Evolutionary conservation across 2,113 vertebrate species (phyloP).

Genomic region (Cinclus mexicanus): DNA sequence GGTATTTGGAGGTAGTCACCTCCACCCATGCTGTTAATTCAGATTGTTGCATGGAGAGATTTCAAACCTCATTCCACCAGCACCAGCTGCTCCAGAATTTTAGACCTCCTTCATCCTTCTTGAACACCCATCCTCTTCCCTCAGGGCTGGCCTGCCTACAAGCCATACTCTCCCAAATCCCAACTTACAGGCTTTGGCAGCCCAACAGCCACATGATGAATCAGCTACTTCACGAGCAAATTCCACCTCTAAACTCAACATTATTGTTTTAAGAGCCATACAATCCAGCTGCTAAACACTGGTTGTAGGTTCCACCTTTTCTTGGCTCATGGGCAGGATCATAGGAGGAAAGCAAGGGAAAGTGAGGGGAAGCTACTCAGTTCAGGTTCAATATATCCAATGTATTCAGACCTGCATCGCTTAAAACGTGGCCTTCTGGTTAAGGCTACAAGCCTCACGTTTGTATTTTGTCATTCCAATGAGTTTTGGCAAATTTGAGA

Average conservation of each 20-base stretch:
- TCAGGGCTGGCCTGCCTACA: not conserved
- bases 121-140: not conserved
- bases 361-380: rapidly evolving
- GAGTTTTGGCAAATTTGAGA: not conserved
- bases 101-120: not conserved
- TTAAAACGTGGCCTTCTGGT: not conserved
- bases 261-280: not conserved
- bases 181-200: rapidly evolving
- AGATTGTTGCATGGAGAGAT: not conserved
- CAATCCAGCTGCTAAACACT: not conserved
- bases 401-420: rapidly evolving
- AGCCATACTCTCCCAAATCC: not conserved
- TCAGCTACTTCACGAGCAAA: not conserved
- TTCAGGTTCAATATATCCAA: not conserved
- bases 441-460: not conserved
- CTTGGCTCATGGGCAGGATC: not conserved
- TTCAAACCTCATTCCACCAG: rapidly evolving
- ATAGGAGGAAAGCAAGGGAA: not conserved
- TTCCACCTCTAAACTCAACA: not conserved
- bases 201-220: rapidly evolving
- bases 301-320: not conserved
- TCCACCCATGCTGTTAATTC: not conserved
- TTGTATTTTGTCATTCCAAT: not conserved
- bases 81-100: not conserved
- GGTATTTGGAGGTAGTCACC: not conserved